phyloP scores from a whole-genome alignment of 1,140 invertebrate species.

The Babylonia areolata region DNA sequence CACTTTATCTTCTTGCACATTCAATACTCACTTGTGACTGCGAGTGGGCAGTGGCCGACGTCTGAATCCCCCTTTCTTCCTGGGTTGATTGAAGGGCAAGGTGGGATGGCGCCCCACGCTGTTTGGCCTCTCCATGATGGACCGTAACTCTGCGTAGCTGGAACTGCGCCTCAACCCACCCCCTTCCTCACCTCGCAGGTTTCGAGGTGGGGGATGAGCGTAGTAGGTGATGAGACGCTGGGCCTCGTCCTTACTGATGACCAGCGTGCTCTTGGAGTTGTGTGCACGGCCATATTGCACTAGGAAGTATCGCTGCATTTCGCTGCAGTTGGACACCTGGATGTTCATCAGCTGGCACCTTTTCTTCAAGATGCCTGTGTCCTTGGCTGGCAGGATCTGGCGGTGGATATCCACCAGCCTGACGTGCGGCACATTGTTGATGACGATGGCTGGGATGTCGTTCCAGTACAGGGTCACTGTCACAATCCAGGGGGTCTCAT shows the following conservation, averaged over 20 bases:
- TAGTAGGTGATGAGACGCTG: slow-evolving; percentile 72
- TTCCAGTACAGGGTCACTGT: slow-evolving; percentile 74
- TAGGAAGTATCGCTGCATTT: slow-evolving; percentile 75
- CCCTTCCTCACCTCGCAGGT: slow-evolving; percentile 46
- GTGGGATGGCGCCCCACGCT: neutral
- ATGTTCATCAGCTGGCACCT: slow-evolving; percentile 73
- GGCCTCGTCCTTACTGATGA: slow-evolving; percentile 71
- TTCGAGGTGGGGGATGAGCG: slow-evolving; percentile 65
- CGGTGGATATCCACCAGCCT: slow-evolving; percentile 75
- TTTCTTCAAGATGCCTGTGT: slow-evolving; percentile 75
- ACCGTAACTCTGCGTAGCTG: slow-evolving; percentile 27
- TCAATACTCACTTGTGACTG: slow-evolving; percentile 5
- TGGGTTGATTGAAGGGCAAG: neutral
- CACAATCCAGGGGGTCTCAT: slow-evolving; percentile 68
- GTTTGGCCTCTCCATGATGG: neutral
- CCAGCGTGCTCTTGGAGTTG: slow-evolving; percentile 73
- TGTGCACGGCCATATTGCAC: slow-evolving; percentile 73
- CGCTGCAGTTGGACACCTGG: slow-evolving; percentile 71
- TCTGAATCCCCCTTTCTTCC: slow-evolving; percentile 38
- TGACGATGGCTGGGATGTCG: slow-evolving; percentile 73
- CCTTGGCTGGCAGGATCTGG: slow-evolving; percentile 75
- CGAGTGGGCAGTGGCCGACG: neutral
- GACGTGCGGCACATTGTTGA: slow-evolving; percentile 69
- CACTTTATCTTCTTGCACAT: neutral
- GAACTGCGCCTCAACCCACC: slow-evolving; percentile 13